These are phyloP conservation scores for Andrena bicolor DNA, from an alignment of 2,888 invertebrate genomes.

Conservation along the genomic window DNA sequence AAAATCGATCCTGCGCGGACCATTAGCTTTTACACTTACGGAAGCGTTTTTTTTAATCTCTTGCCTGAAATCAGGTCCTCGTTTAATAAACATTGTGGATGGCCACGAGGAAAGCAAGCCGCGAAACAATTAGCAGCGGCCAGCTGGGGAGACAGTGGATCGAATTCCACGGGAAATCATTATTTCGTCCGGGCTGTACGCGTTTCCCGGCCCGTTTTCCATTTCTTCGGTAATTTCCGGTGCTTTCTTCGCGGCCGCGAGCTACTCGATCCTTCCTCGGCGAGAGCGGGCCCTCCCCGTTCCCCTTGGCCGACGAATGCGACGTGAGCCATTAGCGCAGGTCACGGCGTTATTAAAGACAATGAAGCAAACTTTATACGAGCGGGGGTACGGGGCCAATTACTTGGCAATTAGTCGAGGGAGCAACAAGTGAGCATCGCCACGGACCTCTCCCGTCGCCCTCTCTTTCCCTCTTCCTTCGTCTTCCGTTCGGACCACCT, in stretches of 20 bases:
- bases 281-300: conserved; percentile 5
- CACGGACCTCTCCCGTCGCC: conserved; percentile 73
- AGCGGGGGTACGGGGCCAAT: conserved; percentile 82
- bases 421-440: conserved; percentile 84
- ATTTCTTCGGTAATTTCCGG: conserved; percentile 59
- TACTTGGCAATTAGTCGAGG: conserved; percentile 85
- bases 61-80: background rate
- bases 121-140: conserved; percentile 38
- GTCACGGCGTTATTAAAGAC: conserved; percentile 84
- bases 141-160: conserved; percentile 3
- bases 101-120: background rate
- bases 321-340: conserved; percentile 82
- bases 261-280: conserved; percentile 43
- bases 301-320: conserved; percentile 69
- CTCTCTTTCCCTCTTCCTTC: conserved; percentile 53
- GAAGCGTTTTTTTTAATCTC: background rate
- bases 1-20: background rate
- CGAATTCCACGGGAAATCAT: conserved; percentile 51
- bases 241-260: conserved; percentile 50
- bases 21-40: no score
- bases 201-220: conserved; percentile 53
- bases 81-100: background rate
- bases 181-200: conserved; percentile 45
- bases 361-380: conserved; percentile 85
- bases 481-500: conserved; percentile 70